Evolutionary conservation across 2,113 vertebrate species (phyloP), one percentile per base, ranked within the genome.

Genomic region (Scomber scombrus): DNA sequence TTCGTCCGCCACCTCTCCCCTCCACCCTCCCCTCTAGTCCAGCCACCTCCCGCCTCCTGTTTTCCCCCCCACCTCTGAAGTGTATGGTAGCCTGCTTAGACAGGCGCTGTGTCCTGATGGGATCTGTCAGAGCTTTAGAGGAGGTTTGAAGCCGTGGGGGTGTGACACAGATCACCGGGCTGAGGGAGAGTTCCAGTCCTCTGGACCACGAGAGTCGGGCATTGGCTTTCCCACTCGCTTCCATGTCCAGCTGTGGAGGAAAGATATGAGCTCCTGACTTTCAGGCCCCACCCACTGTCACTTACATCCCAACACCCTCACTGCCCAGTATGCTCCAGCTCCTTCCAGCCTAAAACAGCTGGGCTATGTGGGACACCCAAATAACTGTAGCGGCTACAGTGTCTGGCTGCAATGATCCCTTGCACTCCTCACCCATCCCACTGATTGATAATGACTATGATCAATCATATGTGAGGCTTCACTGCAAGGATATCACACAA

Each of bases 401-500:
- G 58, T 55, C 62, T 76, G 5, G n/a, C 73, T 82, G 72, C 58
- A 50, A 63, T n/a, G 47, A 85, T 82, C 60, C 62, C 34, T 43
- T 60, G 50, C 56, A n/a, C 76, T 45, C 43, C 66, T 71, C 78
- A 45, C 57, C 73, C 29, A 4, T 83, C 88, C 71, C 78, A 74
- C 85, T 78, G 78, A 84, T 71, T 80, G 85, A 70, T 89, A 89
- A 91, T 85, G 85, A 85, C 78, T 58, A 56, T 54, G 82, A 90
- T 91, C 87, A 88, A 90, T 91, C 87, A 91, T 77, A 71, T 46
- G 61, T 63, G 82, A 86, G 72, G 57, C 55, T 49, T 68, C 74
- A 62, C 78, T 69, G 65, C 57, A 45, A 71, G 82, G 85, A 67
- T 58, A 64, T 85, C 55, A 73, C 77, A 65, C n/a, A 5, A 87